Evolutionary conservation across 2,797 vertebrate genomes (phyloP).

Genomic region (Hoplostethus mediterraneus): DNA sequence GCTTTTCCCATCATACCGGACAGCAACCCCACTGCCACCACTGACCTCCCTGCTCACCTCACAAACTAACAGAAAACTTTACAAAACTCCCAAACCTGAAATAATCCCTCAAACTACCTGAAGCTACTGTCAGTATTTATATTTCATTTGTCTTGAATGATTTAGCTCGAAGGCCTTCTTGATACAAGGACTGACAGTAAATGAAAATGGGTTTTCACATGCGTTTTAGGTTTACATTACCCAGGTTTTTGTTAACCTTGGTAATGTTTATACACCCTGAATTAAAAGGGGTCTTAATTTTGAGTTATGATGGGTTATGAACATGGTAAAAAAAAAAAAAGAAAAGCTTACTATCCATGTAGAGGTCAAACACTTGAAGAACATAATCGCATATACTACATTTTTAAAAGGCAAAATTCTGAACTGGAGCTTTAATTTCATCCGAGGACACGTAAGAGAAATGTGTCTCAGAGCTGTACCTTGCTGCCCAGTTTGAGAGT

Average conservation of each 20-base stretch:
- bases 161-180: conserved; percentile 15
- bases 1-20: conserved; percentile 70
- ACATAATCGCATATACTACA: background rate
- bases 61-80: conserved; percentile 51
- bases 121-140: conserved; percentile 7
- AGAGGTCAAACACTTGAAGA: background rate
- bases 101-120: conserved; percentile 21
- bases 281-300: background rate
- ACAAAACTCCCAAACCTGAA: conserved; percentile 23
- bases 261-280: too few species aligned
- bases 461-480: conserved; percentile 77
- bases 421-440: background rate
- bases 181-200: background rate
- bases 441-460: background rate
- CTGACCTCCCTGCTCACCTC: conserved; percentile 47
- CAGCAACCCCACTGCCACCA: conserved; percentile 21
- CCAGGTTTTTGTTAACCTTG: too few species aligned
- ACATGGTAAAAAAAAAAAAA: background rate
- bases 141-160: conserved; percentile 5
- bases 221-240: too few species aligned
- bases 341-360: background rate
- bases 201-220: background rate
- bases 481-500: conserved; percentile 93
- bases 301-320: background rate
- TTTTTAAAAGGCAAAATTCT: background rate